These are phyloP conservation scores for Siderastrea radians DNA, from an alignment of 92 coral and sea anemone genomes.

Conservation along the genomic window DNA sequence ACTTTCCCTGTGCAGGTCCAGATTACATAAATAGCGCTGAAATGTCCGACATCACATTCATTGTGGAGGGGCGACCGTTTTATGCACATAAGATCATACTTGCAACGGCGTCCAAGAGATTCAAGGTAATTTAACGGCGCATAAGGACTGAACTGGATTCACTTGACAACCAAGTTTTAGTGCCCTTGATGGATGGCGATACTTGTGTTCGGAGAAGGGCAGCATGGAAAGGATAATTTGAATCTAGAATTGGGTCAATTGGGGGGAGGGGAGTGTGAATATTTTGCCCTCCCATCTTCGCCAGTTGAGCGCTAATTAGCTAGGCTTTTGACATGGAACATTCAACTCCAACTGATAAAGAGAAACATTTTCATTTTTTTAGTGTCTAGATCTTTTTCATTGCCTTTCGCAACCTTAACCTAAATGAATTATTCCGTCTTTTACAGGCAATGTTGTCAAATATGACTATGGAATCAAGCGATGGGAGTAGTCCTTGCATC, in stretches of 20 bases:
- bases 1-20: slow-evolving; percentile 52
- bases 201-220: too few relatives aligned
- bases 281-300: too few relatives aligned
- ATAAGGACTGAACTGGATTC: neutral
- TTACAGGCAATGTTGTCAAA: slow-evolving; percentile 73
- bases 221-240: too few relatives aligned
- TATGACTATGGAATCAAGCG: slow-evolving; percentile 41
- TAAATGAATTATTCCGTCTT: neutral
- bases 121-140: slow-evolving; percentile 59
- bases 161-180: too few relatives aligned
- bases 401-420: neutral
- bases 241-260: too few relatives aligned
- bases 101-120: slow-evolving; percentile 83
- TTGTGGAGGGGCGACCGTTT: slow-evolving; percentile 81
- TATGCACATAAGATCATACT: slow-evolving; percentile 89
- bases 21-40: slow-evolving; percentile 87
- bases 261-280: too few relatives aligned
- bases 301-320: too few relatives aligned
- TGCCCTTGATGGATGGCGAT: too few relatives aligned
- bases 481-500: slow-evolving; percentile 63
- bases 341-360: neutral
- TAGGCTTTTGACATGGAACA: neutral
- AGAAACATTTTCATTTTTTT: neutral
- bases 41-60: slow-evolving; percentile 87
- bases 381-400: neutral